These are phyloP conservation scores for Drosophila pegasa DNA, from an alignment of 2,888 invertebrate species.

Conservation along the genomic window DNA sequence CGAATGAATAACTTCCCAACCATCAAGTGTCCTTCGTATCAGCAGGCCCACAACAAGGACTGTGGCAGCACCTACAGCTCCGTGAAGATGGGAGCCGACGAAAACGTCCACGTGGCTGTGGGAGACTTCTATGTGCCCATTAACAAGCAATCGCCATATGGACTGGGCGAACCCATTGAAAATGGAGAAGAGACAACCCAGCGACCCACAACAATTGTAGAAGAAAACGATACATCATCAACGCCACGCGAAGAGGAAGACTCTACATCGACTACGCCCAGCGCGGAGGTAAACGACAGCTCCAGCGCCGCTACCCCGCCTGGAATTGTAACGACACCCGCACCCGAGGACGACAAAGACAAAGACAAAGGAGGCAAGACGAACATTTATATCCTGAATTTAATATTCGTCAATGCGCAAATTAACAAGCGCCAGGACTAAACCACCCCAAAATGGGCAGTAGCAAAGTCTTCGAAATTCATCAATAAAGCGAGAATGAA, in stretches of 20 bases:
- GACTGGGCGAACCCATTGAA: constrained; percentile 41
- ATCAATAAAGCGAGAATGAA: constrained; percentile 42
- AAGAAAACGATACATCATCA: constrained; percentile 17
- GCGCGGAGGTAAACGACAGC: constrained; percentile 3
- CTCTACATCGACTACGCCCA: constrained; percentile 10
- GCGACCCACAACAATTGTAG: constrained; percentile 11
- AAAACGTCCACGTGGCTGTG: constrained; percentile 60
- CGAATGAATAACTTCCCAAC: constrained; percentile 75
- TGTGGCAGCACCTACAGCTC: constrained; percentile 69
- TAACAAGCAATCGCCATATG: constrained; percentile 75
- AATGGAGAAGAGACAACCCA: constrained; percentile 2
- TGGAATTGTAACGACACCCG: neutral
- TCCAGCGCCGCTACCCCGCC: constrained; percentile 7
- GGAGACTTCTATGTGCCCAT: constrained; percentile 83
- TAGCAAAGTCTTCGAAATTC: neutral
- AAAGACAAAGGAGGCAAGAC: constrained; percentile 26
- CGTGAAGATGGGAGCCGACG: constrained; percentile 72
- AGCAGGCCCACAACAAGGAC: constrained; percentile 65
- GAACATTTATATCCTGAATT: constrained; percentile 63
- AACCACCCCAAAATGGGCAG: neutral
- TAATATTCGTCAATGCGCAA: constrained; percentile 59
- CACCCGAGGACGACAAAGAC: constrained; percentile 33
- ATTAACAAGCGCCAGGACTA: constrained; percentile 35
- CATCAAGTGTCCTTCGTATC: constrained; percentile 65
- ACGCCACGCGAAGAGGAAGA: constrained; percentile 3